phyloP scores from a whole-genome alignment of 2,888 invertebrate species.

The Cyclophora punctaria region DNA sequence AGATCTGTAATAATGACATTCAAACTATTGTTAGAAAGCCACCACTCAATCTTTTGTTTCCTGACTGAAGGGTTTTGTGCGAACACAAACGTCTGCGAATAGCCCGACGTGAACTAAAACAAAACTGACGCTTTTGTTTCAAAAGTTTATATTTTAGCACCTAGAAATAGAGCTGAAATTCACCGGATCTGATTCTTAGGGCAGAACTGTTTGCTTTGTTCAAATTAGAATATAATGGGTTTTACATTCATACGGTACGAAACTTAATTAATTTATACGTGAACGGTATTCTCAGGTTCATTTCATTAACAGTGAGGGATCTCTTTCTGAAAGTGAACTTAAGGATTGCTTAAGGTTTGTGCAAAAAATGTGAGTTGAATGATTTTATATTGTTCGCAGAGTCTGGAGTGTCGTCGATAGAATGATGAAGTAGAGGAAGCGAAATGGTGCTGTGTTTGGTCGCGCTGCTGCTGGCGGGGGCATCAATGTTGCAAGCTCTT shows the following conservation, averaged over 20 bases:
- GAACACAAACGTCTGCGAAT: not conserved
- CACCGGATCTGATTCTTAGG: too few relatives aligned
- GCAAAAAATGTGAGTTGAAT: not conserved
- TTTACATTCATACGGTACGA: too few relatives aligned
- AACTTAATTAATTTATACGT: too few relatives aligned
- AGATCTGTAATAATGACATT: conserved; percentile 30
- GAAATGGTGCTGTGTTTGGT: conserved; percentile 54
- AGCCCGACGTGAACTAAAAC: not conserved
- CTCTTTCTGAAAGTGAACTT: not conserved
- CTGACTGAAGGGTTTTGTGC: conserved; percentile 19
- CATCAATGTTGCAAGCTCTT: conserved; percentile 41
- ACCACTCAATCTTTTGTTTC: conserved; percentile 33
- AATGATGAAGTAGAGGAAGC: conserved; percentile 58
- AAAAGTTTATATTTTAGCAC: not conserved
- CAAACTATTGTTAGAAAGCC: conserved; percentile 27
- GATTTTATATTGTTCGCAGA: conserved; percentile 32
- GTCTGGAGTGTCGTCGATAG: conserved; percentile 33
- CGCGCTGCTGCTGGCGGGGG: conserved; percentile 42
- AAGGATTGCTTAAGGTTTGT: too few relatives aligned
- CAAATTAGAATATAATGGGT: too few relatives aligned
- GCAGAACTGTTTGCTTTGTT: too few relatives aligned
- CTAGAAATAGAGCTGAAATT: not conserved
- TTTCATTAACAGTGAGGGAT: too few relatives aligned
- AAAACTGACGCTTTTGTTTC: not conserved
- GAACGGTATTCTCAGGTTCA: too few relatives aligned